Evolutionary conservation across 2,797 vertebrate genomes (phyloP).

Genomic region (Galaxias olidus): DNA sequence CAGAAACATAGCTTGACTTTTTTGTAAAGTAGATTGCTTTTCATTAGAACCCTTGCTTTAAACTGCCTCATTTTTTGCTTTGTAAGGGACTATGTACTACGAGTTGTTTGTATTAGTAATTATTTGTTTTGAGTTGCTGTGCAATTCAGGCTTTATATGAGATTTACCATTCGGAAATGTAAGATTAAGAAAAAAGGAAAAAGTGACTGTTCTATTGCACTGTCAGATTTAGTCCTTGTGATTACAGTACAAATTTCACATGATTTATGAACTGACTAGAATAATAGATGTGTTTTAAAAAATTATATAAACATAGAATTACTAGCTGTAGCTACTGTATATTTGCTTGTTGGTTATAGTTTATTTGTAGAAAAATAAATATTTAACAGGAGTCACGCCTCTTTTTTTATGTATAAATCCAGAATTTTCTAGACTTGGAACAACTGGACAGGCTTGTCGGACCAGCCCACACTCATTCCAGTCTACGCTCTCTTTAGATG

Average conservation of each 20-base stretch:
- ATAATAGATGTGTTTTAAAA: constrained; percentile 31
- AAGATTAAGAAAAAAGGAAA: constrained; percentile 16
- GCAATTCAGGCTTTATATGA: constrained; percentile 54
- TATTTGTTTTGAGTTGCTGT: constrained; percentile 61
- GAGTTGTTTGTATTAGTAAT: constrained; percentile 34
- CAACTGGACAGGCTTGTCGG: too few relatives aligned
- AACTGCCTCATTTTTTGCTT: constrained; percentile 6
- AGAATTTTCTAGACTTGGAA: too few relatives aligned
- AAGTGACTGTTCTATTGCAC: constrained; percentile 13
- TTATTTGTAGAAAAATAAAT: constrained; percentile 31
- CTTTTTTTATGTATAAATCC: not conserved
- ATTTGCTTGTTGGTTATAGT: constrained; percentile 46
- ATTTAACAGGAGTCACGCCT: constrained; percentile 6
- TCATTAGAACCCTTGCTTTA: not conserved
- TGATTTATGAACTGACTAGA: constrained; percentile 17
- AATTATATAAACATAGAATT: constrained; percentile 24
- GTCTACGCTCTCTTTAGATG: not conserved
- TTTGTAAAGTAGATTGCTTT: constrained; percentile 7
- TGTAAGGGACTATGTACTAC: constrained; percentile 7
- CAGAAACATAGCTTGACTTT: constrained; percentile 6
- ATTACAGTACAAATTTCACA: constrained; percentile 15
- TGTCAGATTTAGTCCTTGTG: constrained; percentile 30
- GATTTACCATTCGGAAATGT: constrained; percentile 40
- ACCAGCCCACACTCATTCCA: too few relatives aligned
- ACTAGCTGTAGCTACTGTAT: constrained; percentile 24